These are phyloP conservation scores for Ornithorhynchus anatinus DNA, from an alignment of 2,113 vertebrate species.

Conservation along the genomic window DNA sequence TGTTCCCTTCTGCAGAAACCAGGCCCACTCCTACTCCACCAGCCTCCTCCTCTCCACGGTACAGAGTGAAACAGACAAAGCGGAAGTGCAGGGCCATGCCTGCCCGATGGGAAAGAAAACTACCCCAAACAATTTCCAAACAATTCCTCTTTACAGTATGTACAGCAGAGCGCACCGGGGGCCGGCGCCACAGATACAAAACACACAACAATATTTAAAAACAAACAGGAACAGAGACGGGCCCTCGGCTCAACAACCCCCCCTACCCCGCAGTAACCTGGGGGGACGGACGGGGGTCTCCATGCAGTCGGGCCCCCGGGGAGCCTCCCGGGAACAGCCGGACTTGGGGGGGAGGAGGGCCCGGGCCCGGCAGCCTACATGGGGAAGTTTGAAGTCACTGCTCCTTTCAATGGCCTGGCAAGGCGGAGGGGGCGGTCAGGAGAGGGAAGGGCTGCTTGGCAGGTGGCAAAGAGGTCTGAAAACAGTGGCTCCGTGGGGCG, in stretches of 20 bases:
- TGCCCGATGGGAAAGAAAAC: constrained; percentile 55
- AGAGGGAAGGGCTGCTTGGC: not conserved
- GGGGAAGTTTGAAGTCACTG: not conserved
- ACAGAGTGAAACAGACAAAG: constrained; percentile 23
- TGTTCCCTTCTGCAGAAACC: constrained; percentile 36
- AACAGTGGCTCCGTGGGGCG: not conserved
- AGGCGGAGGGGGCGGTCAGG: not conserved
- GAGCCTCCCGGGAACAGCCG: not conserved
- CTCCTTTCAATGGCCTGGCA: not conserved
- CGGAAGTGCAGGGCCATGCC: not conserved
- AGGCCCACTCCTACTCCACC: constrained; percentile 20
- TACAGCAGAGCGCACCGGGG: constrained; percentile 80
- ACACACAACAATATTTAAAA: constrained; percentile 46
- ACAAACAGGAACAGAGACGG: constrained; percentile 40
- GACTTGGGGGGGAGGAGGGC: not conserved
- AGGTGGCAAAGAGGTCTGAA: not conserved
- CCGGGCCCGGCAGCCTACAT: not conserved
- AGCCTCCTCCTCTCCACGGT: constrained; percentile 21
- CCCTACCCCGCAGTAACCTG: constrained; percentile 10
- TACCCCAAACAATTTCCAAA: constrained; percentile 81
- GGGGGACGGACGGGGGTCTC: too few relatives aligned
- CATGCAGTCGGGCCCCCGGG: not conserved
- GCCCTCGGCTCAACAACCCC: not conserved
- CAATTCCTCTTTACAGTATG: constrained; percentile 95
- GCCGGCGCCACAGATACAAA: constrained; percentile 54